Base-by-base conservation (phyloP, 2,888 invertebrate species). In the Dendrolimus houi region DNA sequence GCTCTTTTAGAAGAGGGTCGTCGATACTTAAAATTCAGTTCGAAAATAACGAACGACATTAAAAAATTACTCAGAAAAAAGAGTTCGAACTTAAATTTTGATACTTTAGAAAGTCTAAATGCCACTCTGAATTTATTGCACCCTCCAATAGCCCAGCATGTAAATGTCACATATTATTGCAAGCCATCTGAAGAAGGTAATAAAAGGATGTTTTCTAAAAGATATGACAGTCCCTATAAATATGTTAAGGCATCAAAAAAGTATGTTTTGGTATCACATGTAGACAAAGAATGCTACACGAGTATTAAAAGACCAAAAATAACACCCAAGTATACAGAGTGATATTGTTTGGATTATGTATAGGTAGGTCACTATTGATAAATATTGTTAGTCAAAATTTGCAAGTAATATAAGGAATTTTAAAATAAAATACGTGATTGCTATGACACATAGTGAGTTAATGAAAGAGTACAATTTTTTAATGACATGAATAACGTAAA, bases 1-100 rank as follows among this genome's bases (percentile, higher is more conserved):
- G 74, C 81, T 8, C 74, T 77, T 54, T 52, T 83, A 58, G 86
- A 87, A 69, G 87, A 88, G 69, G 89, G 89, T 8, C 74, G 81
- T 58, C 73, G 83, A 58, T 89, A 89, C 62, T 66, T 89, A 53
- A 87, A 81, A 63, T 85, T 72, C 41, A 88, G 72, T 61, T 81
- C 87, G 7, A 88, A 80, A 77, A 77, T 88, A 56, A 75, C 73
- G 9, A 81, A 78, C 57, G 87, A 88, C 55, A 74, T 88, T 40
- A 84, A 79, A 64, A 82, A 77, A 69, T 66, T 84, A 17, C 61
- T 88, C 52, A 79, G 75, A 68, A 82, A 78, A 63, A 76, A 71
- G 62, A 63, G 71, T 1, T 58, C 74, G 1, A 64, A 69, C 54
- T 63, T 87, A 64, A 74, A 81, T 47, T 60, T 62, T 57, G 72